phyloP scores from a whole-genome alignment of 2,113 vertebrate species.

The Otus sunia region DNA sequence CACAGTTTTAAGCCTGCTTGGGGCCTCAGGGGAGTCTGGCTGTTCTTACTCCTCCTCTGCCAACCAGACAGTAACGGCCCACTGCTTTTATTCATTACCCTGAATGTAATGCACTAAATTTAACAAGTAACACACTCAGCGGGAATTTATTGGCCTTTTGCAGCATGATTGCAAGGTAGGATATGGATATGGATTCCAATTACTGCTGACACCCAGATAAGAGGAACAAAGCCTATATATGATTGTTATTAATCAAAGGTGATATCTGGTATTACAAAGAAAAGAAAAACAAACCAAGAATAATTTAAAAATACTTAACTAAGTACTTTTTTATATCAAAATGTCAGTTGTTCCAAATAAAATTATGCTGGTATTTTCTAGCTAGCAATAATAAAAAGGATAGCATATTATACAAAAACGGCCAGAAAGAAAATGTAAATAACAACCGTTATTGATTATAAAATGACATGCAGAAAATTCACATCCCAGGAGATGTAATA shows the following conservation, averaged over 20 bases:
- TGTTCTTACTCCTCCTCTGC: conserved; percentile 62
- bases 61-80: conserved; percentile 76
- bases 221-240: conserved; percentile 70
- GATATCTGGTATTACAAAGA: conserved; percentile 43
- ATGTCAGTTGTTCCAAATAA: conserved; percentile 19
- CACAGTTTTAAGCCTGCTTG: conserved; percentile 55
- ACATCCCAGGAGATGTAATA: background rate
- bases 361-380: conserved; percentile 6
- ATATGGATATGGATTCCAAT: conserved; percentile 80
- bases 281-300: conserved; percentile 42
- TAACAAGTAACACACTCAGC: conserved; percentile 80
- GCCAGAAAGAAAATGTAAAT: background rate
- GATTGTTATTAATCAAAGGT: conserved; percentile 75
- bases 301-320: conserved; percentile 20
- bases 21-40: conserved; percentile 75
- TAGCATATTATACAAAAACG: background rate
- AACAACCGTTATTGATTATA: background rate
- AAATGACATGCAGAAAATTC: background rate
- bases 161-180: conserved; percentile 75
- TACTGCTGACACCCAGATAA: conserved; percentile 78
- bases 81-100: conserved; percentile 81
- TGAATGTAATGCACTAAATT: conserved; percentile 79
- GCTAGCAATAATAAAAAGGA: conserved; percentile 30
- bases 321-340: background rate
- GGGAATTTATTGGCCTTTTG: conserved; percentile 81